A percentile compares a stretch with the other conserved stretches of the same genome.
These are phyloP conservation scores for Trissoscelio sp. DNA, from an alignment of 2,888 invertebrate genomes.

Conservation along the genomic window DNA sequence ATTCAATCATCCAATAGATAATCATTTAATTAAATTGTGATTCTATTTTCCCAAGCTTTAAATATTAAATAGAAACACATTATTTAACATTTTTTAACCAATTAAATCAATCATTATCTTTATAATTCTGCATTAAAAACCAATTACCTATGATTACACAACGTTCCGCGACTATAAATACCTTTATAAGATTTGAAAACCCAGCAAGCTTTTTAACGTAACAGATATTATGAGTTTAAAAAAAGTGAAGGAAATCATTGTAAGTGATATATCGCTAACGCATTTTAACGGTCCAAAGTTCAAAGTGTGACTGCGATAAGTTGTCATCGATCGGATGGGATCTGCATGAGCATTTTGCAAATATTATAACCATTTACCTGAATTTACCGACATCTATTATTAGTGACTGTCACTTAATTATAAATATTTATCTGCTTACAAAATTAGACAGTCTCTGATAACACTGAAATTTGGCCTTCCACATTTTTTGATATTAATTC, in stretches of 20 bases:
- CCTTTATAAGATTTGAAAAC: slow-evolving; percentile 9
- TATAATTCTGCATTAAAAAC: not conserved
- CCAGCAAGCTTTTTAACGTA: slow-evolving; percentile 7
- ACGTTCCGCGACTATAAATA: slow-evolving; percentile 24
- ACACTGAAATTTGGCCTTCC: too few relatives aligned
- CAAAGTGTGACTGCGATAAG: slow-evolving; percentile 7
- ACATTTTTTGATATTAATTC: too few relatives aligned
- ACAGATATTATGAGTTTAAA: slow-evolving; percentile 6
- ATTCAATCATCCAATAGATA: slow-evolving; percentile 3
- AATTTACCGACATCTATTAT: slow-evolving; percentile 23
- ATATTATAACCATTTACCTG: slow-evolving; percentile 21
- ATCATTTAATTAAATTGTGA: too few relatives aligned
- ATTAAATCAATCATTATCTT: too few relatives aligned
- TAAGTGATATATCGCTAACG: not conserved
- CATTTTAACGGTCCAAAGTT: slow-evolving; percentile 30
- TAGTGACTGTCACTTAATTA: not conserved
- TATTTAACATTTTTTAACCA: too few relatives aligned
- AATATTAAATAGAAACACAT: too few relatives aligned
- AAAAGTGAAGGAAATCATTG: slow-evolving; percentile 7
- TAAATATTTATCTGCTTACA: not conserved
- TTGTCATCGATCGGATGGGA: slow-evolving; percentile 36
- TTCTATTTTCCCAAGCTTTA: too few relatives aligned
- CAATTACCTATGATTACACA: slow-evolving; percentile 10
- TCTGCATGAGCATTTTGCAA: slow-evolving; percentile 4
- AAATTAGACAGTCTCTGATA: too few relatives aligned